Evolutionary conservation across 2,888 invertebrate species (phyloP), one percentile per base, ranked within the genome.

Genomic region (Camptogramma bilineatum): DNA sequence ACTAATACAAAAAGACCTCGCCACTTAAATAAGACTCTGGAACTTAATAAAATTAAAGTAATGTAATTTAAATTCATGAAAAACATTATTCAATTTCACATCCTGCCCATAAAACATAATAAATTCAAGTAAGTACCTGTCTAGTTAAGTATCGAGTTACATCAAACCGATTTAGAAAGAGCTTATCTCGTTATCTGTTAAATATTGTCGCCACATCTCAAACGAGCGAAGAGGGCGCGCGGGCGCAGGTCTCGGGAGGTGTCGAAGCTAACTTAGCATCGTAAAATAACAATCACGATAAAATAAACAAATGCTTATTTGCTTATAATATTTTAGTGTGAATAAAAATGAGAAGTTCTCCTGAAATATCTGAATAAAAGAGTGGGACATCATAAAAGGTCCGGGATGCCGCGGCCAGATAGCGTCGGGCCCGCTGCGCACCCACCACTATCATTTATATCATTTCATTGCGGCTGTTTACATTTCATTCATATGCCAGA

Each of bases 321-420:
- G 90, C 86, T 87, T 86, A 87, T 87, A 90, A 88, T 86, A 87
- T 84, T 84, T 87, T 86, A 77, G 79, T 83, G 81, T 85, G 86
- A 87, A 90, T 89, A 88, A 90, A 91, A 91, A 91, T 88, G 90
- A 88, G 85, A 82, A 86, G 84, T 84, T 84, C 84, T 81, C 82
- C 87, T 86, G 84, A 88, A 87, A 92, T 90, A 89, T 88, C 86
- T 88, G 87, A 91, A 91, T 91, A 91, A 91, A 91, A 86, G 85
- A 90, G 85, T 86, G 76, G 80, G 81, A 78, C 78, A 81, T 88
- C 86, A 88, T 89, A 87, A 88, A 88, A 85, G 81, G 83, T 78
- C 74, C 76, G 78, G 8, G 92, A 92, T 92, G 90, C 89, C 89
- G 88, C 90, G 81, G 71, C 68, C 77, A 82, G 92, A 91, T 92